Conservation (phyloP, 2,113 vertebrate genomes). For the Saiga tatarica region DNA sequence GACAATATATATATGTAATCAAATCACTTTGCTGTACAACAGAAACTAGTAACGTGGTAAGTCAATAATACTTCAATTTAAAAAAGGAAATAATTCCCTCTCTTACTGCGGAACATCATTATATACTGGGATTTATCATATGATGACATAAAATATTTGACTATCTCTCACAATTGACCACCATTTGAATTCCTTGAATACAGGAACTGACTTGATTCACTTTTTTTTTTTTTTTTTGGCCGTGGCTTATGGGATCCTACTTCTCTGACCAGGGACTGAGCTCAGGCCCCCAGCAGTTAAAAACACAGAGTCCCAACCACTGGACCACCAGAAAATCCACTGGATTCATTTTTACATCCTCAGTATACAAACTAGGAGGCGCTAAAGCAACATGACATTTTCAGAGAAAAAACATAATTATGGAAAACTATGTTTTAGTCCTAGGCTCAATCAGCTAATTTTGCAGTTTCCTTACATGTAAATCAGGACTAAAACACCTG, state of each 20-base stretch:
- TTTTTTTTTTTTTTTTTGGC: background rate
- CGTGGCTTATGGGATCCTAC: background rate
- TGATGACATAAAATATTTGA: background rate
- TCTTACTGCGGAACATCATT: background rate
- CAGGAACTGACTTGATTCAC: background rate
- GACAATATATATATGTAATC: background rate
- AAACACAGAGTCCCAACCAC: background rate
- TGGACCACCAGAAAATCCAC: background rate
- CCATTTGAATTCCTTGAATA: background rate
- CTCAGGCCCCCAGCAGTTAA: background rate
- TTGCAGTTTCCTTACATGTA: background rate
- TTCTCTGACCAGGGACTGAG: background rate
- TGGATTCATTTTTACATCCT: background rate
- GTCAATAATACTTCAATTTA: background rate
- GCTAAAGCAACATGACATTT: background rate
- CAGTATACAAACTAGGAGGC: background rate
- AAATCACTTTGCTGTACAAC: background rate
- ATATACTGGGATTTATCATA: background rate
- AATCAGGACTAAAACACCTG: background rate
- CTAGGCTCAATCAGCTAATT: background rate
- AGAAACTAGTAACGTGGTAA: background rate
- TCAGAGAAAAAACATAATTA: background rate
- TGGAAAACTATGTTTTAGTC: background rate
- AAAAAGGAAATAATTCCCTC: background rate
- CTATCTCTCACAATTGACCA: background rate